Conservation (phyloP, 2,113 vertebrate genomes). For the Fulmarus glacialis region DNA sequence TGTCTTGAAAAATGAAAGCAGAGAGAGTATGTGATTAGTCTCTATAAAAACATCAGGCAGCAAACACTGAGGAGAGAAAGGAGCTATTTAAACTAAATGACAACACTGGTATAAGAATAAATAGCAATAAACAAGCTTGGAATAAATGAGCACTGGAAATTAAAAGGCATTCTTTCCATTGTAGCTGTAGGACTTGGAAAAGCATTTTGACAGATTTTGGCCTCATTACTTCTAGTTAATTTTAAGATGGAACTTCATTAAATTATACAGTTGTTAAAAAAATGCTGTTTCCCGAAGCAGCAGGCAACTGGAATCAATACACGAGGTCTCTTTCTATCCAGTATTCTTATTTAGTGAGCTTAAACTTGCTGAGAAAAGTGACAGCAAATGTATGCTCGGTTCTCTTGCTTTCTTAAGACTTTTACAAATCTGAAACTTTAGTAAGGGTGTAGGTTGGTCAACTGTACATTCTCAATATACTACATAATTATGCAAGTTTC, state of each 20-base stretch:
- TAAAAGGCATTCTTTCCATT: background rate
- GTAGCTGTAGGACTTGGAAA: background rate
- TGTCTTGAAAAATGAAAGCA: background rate
- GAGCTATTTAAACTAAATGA: background rate
- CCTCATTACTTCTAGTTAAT: background rate
- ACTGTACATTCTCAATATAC: background rate
- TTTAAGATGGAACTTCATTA: background rate
- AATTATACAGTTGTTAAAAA: background rate
- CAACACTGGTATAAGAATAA: background rate
- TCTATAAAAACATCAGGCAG: background rate
- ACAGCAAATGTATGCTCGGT: background rate
- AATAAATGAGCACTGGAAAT: background rate
- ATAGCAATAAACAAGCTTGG: background rate
- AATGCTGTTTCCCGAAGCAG: background rate
- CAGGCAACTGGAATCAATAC: background rate
- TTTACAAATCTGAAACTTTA: background rate
- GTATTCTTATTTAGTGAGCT: background rate
- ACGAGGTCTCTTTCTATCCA: background rate
- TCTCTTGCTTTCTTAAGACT: background rate
- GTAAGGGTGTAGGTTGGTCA: background rate
- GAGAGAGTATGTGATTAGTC: background rate
- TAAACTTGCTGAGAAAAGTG: background rate
- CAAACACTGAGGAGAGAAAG: background rate
- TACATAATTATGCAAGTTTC: background rate
- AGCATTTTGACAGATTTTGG: background rate